Conservation (phyloP, 2,888 invertebrate species). For the Campaea margaritaria region DNA sequence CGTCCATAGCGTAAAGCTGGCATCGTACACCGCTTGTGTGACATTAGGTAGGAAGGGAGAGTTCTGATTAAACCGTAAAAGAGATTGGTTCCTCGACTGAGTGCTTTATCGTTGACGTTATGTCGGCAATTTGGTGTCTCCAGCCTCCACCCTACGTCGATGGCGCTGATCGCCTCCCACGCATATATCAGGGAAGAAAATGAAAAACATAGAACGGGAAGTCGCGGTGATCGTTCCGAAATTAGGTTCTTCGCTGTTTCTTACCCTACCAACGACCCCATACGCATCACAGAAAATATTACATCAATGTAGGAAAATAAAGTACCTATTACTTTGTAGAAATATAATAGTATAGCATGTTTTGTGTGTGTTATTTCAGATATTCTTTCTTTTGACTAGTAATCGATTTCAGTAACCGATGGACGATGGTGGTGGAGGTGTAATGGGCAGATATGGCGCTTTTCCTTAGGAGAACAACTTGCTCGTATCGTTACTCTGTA, state of each 20-base stretch:
- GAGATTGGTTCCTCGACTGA: conserved; percentile 79
- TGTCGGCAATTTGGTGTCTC: conserved; percentile 72
- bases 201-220: conserved; percentile 42
- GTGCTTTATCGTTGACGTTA: conserved; percentile 79
- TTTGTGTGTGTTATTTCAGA: too few relatives aligned
- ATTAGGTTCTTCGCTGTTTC: conserved; percentile 25
- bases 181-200: conserved; percentile 46
- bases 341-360: too few relatives aligned
- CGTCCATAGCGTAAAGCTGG: conserved; percentile 53
- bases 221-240: conserved; percentile 25
- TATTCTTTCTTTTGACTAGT: too few relatives aligned
- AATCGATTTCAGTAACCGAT: too few relatives aligned
- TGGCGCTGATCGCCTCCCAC: conserved; percentile 47
- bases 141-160: conserved; percentile 37
- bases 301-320: not conserved
- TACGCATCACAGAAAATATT: not conserved
- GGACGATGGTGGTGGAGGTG: too few relatives aligned
- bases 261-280: too few relatives aligned
- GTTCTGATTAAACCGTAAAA: conserved; percentile 83
- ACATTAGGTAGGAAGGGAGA: conserved; percentile 66
- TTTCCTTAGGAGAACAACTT: too few relatives aligned
- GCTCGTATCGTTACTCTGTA: too few relatives aligned
- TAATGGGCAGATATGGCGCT: too few relatives aligned
- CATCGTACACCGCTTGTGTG: conserved; percentile 54
- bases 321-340: too few relatives aligned